Evolutionary conservation across 2,888 invertebrate species (phyloP).

Genomic region (Chloromyia formosa): DNA sequence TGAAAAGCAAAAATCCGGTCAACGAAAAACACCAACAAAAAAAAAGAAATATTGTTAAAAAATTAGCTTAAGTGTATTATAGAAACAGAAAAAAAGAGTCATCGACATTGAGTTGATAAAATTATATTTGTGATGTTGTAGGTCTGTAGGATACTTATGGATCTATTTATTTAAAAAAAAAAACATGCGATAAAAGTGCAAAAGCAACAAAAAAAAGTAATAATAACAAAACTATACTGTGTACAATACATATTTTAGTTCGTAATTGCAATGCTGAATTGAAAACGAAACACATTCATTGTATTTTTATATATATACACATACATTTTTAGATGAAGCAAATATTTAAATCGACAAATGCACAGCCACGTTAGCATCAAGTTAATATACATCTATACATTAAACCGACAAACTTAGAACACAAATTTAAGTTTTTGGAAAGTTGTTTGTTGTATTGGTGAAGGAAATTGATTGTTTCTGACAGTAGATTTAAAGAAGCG

Average conservation of each 20-base stretch:
- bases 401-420: no score
- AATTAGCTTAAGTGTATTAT: not conserved
- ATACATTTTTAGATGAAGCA: no score
- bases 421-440: no score
- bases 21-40: constrained; percentile 13
- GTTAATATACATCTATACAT: no score
- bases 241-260: not conserved
- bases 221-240: not conserved
- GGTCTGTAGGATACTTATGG: constrained; percentile 44
- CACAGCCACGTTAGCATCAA: no score
- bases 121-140: constrained; percentile 33
- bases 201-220: not conserved
- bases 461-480: no score
- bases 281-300: no score
- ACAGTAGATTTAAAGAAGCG: no score
- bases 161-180: constrained; percentile 41
- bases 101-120: constrained; percentile 19
- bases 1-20: not conserved
- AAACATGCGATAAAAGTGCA: not conserved
- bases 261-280: no score
- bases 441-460: no score
- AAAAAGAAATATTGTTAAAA: constrained; percentile 8
- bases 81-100: constrained; percentile 13
- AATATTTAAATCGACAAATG: no score
- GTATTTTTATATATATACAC: no score